Evolutionary conservation across 2,888 invertebrate species (phyloP), one percentile per base, ranked within the genome.

Genomic region (Sinelater perroti): DNA sequence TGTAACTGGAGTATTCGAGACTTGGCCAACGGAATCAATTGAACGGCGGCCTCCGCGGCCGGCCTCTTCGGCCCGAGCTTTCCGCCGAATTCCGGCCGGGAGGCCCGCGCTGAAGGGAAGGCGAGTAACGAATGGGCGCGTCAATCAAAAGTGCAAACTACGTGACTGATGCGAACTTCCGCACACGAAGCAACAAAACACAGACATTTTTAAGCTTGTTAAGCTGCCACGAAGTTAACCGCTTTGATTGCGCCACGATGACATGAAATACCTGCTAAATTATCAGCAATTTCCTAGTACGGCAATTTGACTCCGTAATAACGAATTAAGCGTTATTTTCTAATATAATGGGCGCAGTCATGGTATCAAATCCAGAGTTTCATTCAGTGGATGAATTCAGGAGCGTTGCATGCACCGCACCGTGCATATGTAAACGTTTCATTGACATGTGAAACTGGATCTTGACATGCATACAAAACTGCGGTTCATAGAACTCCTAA

Each of bases 141-240:
- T 65, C 67, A 65, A 62, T 67, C 67, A 67, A 51, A 50, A 55
- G 57, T 56, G 63, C 67, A 67, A 60, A 57, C 54, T 61, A 64
- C 65, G 67, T 65, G 61, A 65, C 67, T 64, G 64, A 64, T 62
- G 61, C 54, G 60, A 60, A 65, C 65, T 67, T 67, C 66, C 66
- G 60, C 50, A 56, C 56, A 56, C 51, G 55, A 47, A 59, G 46
- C 31, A 59, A 54, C 54, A 59, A 49, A 56, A 56, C 51, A 50
- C 24, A 42, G 47, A 47, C 51, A 40, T 56, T 60, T 60, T 60
- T 60, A 50, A 52, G 60, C 56, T 60, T 49, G 56, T 60, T 60
- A 60, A 52, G 44, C 52, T 56, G 60, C 52, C 56, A 53, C 51
- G 47, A 49, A 54, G 21, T 54, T 50, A 59, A 54, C 49, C 54